Conservation (phyloP, 2,113 vertebrate species). For the Hepsetus odoe region DNA sequence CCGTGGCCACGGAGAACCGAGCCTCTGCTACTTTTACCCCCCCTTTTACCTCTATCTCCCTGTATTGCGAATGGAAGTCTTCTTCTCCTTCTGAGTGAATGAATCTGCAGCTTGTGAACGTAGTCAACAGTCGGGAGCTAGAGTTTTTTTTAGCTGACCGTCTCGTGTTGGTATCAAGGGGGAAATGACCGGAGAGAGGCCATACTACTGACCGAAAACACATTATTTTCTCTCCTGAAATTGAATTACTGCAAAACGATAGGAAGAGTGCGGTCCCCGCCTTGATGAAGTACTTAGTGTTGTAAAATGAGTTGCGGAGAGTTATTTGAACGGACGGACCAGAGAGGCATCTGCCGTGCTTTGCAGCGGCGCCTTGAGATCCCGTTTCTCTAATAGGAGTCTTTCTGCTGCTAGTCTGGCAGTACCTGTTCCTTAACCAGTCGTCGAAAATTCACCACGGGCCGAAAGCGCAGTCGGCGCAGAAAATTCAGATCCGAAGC, state of each 20-base stretch:
- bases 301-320: conserved; percentile 64
- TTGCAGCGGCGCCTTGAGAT: conserved; percentile 67
- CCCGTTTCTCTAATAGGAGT: conserved; percentile 37
- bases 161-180: conserved; percentile 25
- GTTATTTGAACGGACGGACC: conserved; percentile 70
- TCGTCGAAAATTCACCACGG: not conserved
- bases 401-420: conserved; percentile 39
- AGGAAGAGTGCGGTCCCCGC: not conserved
- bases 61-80: conserved; percentile 17
- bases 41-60: not conserved
- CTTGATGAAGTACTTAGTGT: conserved; percentile 13
- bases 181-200: conserved; percentile 19
- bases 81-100: conserved; percentile 15
- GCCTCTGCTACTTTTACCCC: conserved; percentile 19
- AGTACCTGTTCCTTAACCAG: not conserved
- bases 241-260: conserved; percentile 11
- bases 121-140: conserved; percentile 1
- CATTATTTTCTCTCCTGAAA: not conserved
- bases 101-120: conserved; percentile 10
- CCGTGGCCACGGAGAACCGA: conserved; percentile 51
- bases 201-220: conserved; percentile 13
- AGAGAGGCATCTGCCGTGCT: conserved; percentile 61
- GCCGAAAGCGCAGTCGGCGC: conserved; percentile 11
- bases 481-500: conserved; percentile 18
- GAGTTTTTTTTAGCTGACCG: conserved; percentile 23